These are phyloP conservation scores for Serrognathus titanus DNA, from an alignment of 2,888 invertebrate species.

Conservation along the genomic window DNA sequence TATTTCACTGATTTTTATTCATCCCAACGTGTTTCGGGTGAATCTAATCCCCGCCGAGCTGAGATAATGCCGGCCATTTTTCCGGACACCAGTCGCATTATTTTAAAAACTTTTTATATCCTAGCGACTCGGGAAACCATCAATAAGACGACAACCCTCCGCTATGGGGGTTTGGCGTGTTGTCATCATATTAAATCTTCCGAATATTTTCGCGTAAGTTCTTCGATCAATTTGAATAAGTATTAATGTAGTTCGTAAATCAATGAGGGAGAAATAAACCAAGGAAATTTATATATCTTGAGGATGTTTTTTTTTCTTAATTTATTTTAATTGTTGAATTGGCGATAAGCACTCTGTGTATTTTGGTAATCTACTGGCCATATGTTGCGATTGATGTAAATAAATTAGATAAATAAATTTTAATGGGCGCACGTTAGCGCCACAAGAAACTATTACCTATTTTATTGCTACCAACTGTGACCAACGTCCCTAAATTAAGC, in stretches of 20 bases:
- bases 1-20: constrained; percentile 30
- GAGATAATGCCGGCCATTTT: constrained; percentile 49
- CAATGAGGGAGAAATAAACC: background rate
- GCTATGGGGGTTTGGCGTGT: constrained; percentile 13
- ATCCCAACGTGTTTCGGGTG: constrained; percentile 26
- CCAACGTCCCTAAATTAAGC: constrained; percentile 17
- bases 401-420: constrained; percentile 43
- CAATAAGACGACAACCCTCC: constrained; percentile 32
- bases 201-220: background rate
- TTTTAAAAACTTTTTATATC: constrained; percentile 50
- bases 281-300: background rate
- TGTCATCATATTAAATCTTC: constrained; percentile 20
- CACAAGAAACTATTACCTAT: constrained; percentile 39
- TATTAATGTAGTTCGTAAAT: background rate
- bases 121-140: constrained; percentile 38
- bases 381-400: constrained; percentile 39
- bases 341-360: too few relatives aligned
- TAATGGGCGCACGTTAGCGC: constrained; percentile 39
- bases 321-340: too few relatives aligned
- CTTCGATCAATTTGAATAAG: background rate
- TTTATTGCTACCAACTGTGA: constrained; percentile 40
- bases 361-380: constrained; percentile 23
- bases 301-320: too few relatives aligned
- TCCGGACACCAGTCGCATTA: constrained; percentile 48
- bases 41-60: constrained; percentile 44